These are phyloP conservation scores for Naso thynnoides DNA, from an alignment of 2,797 vertebrate species.

Conservation along the genomic window DNA sequence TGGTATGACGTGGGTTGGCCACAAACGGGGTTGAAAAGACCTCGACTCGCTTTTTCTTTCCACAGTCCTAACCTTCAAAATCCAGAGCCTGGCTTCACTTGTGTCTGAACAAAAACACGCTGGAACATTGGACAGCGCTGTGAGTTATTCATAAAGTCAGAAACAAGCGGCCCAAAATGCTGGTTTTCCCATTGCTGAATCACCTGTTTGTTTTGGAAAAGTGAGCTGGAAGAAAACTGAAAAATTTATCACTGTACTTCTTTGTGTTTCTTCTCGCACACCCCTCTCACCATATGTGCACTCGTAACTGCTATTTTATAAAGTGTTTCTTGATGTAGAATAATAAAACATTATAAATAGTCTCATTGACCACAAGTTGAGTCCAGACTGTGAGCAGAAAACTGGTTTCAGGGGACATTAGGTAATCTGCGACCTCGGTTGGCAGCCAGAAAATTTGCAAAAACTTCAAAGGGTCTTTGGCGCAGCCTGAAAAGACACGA, in stretches of 20 bases:
- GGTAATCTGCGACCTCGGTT: slow-evolving; percentile 17
- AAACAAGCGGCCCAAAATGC: slow-evolving; percentile 55
- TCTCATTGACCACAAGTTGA: slow-evolving; percentile 21
- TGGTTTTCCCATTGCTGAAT: slow-evolving; percentile 63
- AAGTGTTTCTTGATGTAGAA: slow-evolving; percentile 60
- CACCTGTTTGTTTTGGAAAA: slow-evolving; percentile 81
- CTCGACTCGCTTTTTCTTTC: slow-evolving; percentile 66
- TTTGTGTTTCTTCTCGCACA: slow-evolving; percentile 53
- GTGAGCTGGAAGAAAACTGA: slow-evolving; percentile 39
- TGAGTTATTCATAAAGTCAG: slow-evolving; percentile 67
- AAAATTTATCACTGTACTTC: slow-evolving; percentile 44
- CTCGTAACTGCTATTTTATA: slow-evolving; percentile 54
- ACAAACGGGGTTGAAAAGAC: slow-evolving; percentile 73
- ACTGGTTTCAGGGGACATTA: slow-evolving; percentile 23
- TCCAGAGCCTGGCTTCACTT: slow-evolving; percentile 54
- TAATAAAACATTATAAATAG: slow-evolving; percentile 59
- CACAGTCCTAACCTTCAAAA: slow-evolving; percentile 51
- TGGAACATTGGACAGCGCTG: slow-evolving; percentile 64
- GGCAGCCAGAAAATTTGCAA: neutral
- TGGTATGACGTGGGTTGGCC: slow-evolving; percentile 77
- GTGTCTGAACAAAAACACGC: slow-evolving; percentile 64
- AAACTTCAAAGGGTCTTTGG: neutral
- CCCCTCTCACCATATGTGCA: slow-evolving; percentile 32
- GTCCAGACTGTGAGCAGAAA: slow-evolving; percentile 36
- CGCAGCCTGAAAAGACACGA: neutral